A percentile compares a stretch with the other conserved stretches of the same genome.
phyloP scores from a whole-genome alignment of 2,113 vertebrate species.

The Cercopithecus mona region DNA sequence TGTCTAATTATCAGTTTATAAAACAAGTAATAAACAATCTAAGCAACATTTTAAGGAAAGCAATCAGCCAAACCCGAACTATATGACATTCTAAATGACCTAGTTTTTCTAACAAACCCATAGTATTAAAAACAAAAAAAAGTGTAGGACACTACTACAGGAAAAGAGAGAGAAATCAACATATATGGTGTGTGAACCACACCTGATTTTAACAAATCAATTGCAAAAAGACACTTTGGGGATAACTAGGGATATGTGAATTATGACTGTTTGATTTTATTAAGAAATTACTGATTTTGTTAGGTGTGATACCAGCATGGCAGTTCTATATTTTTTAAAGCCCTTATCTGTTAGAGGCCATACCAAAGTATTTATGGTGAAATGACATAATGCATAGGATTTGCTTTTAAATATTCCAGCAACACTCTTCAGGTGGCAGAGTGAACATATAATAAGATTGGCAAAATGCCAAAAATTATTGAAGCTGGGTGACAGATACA shows the following conservation, averaged over 20 bases:
- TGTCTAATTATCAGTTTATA: background rate
- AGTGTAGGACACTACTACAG: background rate
- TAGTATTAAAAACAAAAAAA: background rate
- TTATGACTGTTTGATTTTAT: conserved; percentile 5
- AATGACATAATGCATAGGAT: background rate
- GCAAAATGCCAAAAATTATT: background rate
- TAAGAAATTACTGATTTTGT: background rate
- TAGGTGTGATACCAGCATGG: background rate
- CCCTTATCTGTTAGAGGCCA: background rate
- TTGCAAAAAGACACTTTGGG: background rate
- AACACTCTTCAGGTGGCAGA: background rate
- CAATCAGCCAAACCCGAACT: conserved; percentile 3
- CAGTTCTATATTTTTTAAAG: background rate
- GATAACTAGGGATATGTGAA: background rate
- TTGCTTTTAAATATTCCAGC: background rate
- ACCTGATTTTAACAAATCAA: background rate
- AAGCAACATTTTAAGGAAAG: conserved; percentile 17
- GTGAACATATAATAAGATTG: background rate
- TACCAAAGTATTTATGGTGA: background rate
- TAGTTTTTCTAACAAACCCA: background rate
- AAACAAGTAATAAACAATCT: background rate
- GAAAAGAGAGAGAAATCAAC: conserved; percentile 2
- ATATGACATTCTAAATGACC: background rate
- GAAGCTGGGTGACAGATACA: background rate
- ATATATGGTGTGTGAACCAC: background rate